Percentiles rank a stretch among this genome's conserved stretches.
phyloP scores from a whole-genome alignment of 1,140 invertebrate genomes.

The Drosophila guanche region DNA sequence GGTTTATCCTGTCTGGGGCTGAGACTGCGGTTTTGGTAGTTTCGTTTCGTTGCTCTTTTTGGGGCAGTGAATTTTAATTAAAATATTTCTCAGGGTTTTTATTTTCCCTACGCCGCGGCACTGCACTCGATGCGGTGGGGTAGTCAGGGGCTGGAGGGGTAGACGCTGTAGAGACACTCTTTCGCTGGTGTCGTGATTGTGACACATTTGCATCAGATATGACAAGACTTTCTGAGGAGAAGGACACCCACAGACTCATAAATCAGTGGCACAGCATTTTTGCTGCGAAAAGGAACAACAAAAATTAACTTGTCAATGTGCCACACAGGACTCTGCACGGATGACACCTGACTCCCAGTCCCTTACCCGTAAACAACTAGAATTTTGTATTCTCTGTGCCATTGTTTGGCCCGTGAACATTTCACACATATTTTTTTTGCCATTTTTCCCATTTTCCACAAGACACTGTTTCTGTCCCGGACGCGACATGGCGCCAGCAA shows the following conservation, averaged over 20 bases:
- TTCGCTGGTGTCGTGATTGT: conserved; percentile 64
- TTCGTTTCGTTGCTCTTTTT: conserved; percentile 40
- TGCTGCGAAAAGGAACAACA: conserved; percentile 15
- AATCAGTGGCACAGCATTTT: conserved; percentile 50
- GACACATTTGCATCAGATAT: conserved; percentile 81
- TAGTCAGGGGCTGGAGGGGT: not conserved
- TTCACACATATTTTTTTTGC: conserved; percentile 61
- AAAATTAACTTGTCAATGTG: conserved; percentile 69
- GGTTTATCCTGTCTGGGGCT: conserved; percentile 67
- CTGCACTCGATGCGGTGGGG: not conserved
- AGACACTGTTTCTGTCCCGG: conserved; percentile 8
- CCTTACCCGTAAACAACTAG: conserved; percentile 64
- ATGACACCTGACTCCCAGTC: conserved; percentile 31
- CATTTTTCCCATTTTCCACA: conserved; percentile 33
- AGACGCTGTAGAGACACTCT: too few species aligned
- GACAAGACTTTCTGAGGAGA: conserved; percentile 46
- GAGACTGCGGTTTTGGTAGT: conserved; percentile 57
- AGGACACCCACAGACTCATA: conserved; percentile 69
- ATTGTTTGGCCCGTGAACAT: conserved; percentile 32
- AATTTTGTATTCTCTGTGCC: conserved; percentile 43
- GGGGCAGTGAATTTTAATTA: conserved; percentile 80
- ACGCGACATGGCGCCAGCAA: conserved; percentile 61
- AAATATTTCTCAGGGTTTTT: conserved; percentile 79
- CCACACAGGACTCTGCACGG: not conserved
- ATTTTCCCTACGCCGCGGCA: conserved; percentile 13